These are phyloP conservation scores for Dendrocincla fuliginosa DNA, from an alignment of 2,797 vertebrate species.

Conservation along the genomic window DNA sequence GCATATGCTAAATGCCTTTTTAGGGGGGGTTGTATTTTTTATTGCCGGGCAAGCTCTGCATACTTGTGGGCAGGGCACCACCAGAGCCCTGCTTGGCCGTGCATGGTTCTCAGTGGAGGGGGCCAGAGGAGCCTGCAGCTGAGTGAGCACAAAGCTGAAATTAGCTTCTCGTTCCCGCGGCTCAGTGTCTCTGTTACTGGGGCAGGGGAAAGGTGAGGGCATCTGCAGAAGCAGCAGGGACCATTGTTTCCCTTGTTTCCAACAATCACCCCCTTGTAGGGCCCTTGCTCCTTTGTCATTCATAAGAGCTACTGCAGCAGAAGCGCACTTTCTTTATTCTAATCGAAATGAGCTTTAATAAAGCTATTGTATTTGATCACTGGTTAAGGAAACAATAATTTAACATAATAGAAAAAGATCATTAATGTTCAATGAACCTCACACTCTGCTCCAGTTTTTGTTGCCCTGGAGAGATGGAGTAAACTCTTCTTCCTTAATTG, in stretches of 20 bases:
- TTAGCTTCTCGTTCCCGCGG: neutral
- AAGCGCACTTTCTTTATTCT: slow-evolving; percentile 48
- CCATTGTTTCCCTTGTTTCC: neutral
- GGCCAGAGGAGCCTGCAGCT: neutral
- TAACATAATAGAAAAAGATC: slow-evolving; percentile 71
- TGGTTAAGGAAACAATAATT: slow-evolving; percentile 73
- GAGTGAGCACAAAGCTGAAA: neutral
- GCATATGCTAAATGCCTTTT: neutral
- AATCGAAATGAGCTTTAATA: slow-evolving; percentile 72
- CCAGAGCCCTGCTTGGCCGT: neutral
- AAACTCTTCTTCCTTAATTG: slow-evolving; percentile 73
- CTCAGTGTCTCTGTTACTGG: neutral
- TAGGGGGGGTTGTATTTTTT: neutral
- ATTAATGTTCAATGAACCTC: slow-evolving; percentile 74
- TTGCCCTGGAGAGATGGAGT: slow-evolving; percentile 66
- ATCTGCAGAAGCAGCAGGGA: neutral
- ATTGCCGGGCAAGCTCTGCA: neutral
- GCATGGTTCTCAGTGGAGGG: neutral
- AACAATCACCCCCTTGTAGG: neutral
- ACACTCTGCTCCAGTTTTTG: slow-evolving; percentile 68
- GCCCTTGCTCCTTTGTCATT: slow-evolving; percentile 12
- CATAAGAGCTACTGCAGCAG: neutral
- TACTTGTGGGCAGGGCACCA: neutral
- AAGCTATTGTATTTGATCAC: slow-evolving; percentile 78
- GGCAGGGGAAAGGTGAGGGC: neutral